Conservation (phyloP, 1,140 invertebrate species). For the Paraescarpia echinospica region DNA sequence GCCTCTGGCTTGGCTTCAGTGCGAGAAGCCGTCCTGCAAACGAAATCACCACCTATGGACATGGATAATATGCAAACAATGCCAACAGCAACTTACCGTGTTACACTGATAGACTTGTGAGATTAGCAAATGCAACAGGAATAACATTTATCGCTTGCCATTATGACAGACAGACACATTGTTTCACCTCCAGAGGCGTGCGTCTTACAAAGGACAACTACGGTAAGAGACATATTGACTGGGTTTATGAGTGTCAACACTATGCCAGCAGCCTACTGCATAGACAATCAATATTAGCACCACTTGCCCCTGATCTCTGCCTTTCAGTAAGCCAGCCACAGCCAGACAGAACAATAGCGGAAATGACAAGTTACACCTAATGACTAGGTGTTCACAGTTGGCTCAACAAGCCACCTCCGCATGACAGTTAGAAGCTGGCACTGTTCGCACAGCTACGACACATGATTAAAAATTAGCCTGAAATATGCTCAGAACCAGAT, state of each 20-base stretch:
- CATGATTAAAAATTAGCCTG: neutral
- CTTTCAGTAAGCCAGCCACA: neutral
- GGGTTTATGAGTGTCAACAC: neutral
- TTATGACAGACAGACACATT: neutral
- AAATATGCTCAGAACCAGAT: neutral
- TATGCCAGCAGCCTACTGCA: neutral
- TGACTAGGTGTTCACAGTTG: neutral
- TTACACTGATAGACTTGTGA: neutral
- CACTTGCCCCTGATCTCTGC: neutral
- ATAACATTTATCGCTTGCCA: neutral
- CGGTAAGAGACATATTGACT: neutral
- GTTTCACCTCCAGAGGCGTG: neutral
- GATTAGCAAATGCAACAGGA: neutral
- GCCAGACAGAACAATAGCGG: conserved; percentile 3
- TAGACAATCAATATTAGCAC: neutral
- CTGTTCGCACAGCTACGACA: neutral
- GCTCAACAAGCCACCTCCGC: neutral
- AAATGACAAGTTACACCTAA: conserved; percentile 6
- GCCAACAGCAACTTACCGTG: neutral
- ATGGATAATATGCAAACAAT: neutral
- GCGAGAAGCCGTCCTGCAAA: neutral
- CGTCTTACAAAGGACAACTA: neutral
- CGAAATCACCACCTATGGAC: neutral
- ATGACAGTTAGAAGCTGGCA: neutral
- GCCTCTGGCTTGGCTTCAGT: neutral